Evolutionary conservation across 2,797 vertebrate species (phyloP), one percentile per base, ranked within the genome.

Genomic region (Darevskia nairensis): DNA sequence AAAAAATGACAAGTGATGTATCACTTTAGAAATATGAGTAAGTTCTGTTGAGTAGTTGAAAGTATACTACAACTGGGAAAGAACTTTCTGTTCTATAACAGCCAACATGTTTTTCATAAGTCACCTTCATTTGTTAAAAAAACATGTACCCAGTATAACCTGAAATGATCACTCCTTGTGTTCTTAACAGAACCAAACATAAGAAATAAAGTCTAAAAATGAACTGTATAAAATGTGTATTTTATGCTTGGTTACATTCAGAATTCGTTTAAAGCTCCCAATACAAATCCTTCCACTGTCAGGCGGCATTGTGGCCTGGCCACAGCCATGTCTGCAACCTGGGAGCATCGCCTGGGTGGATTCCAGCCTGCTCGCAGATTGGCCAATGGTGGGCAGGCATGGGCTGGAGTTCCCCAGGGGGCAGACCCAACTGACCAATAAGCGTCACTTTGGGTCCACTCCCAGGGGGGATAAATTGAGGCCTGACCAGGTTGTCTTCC

Each of bases 1-100:
- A 88, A 90, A 88, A 92, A 75, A 87, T 75, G 55, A 76, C 80
- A 89, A 81, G 59, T 86, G 21, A 41, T 86, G 39, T 91, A 94
- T 93, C 88, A 59, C 35, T 6, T 76, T 77, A 84, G 81, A 85
- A 77, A 25, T 89, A 55, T 44, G 69, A 69, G 25, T 35, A 71
- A 39, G 35, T 71, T 35, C 25, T 89, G 50, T 76, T 1, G 1
- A 44, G 66, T 35, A 66, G 27, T 32, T 78, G 0, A 0, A 81
- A 91, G 64, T 66, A 7, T 50, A 88, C 64, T 85, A 50, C n/a
- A 25, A 77, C 78, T 41, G 87, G 86, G 13, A 55, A n/a, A 0
- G 80, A 32, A 74, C 46, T 25, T 4, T 66, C 21, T 92, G 7
- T 11, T 86, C 21, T 77, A 13, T 80, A 46, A 75, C 29, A 64